Conservation (phyloP, 2,797 vertebrate genomes). For the Cryptoprocta ferox region DNA sequence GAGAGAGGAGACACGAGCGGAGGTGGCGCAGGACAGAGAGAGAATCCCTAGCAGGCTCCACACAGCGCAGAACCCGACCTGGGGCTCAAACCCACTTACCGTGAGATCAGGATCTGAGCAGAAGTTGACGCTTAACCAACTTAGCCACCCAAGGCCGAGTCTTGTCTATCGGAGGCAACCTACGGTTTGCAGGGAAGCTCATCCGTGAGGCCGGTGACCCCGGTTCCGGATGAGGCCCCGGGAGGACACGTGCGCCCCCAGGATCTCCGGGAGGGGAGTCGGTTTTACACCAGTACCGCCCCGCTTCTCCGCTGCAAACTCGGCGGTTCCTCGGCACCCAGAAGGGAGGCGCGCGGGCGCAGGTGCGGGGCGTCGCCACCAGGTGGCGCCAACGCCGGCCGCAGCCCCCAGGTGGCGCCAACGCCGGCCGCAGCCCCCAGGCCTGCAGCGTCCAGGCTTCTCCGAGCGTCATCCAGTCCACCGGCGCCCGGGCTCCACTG, state of each 20-base stretch:
- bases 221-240: neutral
- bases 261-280: neutral
- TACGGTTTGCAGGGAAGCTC: neutral
- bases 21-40: too few species aligned
- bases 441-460: neutral
- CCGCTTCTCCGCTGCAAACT: neutral
- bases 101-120: too few species aligned
- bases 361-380: neutral
- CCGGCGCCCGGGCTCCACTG: too few species aligned
- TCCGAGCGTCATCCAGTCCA: neutral
- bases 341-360: neutral
- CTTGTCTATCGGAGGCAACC: neutral
- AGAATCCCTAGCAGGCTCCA: too few species aligned
- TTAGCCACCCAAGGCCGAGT: too few species aligned
- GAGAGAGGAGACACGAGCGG: too few species aligned
- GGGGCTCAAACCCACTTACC: too few species aligned
- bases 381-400: neutral
- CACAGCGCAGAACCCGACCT: too few species aligned
- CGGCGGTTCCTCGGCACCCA: neutral
- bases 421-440: fast-evolving
- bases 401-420: slow-evolving; percentile 44
- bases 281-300: too few species aligned
- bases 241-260: neutral
- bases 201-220: neutral
- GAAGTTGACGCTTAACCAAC: too few species aligned